These are phyloP conservation scores for Coronaproctus castanopsis DNA, from an alignment of 2,888 invertebrate genomes.

Conservation along the genomic window DNA sequence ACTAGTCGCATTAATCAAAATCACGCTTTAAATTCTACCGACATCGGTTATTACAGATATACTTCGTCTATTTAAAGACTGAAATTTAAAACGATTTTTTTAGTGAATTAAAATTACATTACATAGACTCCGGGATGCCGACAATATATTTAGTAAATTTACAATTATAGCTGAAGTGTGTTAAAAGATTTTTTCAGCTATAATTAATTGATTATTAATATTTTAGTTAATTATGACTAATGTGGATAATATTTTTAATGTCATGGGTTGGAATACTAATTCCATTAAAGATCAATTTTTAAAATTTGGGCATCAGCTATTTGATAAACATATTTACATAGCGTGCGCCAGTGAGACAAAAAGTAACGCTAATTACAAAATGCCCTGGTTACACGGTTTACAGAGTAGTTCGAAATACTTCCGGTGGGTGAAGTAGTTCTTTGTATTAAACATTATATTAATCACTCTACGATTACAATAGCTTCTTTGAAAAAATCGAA, in stretches of 20 bases:
- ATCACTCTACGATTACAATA: too few species aligned
- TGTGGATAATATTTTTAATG: neutral
- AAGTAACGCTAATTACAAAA: neutral
- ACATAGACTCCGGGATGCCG: too few species aligned
- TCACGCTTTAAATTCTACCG: too few species aligned
- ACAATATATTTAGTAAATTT: too few species aligned
- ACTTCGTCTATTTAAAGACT: too few species aligned
- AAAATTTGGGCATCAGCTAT: neutral
- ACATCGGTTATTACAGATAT: too few species aligned
- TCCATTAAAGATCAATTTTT: neutral
- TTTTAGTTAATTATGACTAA: neutral
- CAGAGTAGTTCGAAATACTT: neutral
- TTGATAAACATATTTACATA: neutral
- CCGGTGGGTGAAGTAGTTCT: neutral
- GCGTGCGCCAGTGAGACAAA: neutral
- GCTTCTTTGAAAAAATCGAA: too few species aligned
- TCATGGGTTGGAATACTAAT: neutral
- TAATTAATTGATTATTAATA: neutral
- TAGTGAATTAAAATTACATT: too few species aligned
- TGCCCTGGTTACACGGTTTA: neutral
- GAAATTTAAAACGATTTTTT: too few species aligned
- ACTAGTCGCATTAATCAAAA: too few species aligned
- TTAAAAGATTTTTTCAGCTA: neutral
- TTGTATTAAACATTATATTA: too few species aligned
- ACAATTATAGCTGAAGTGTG: neutral